Base-by-base conservation (phyloP, 2,113 vertebrate genomes). In the Ondatra zibethicus region DNA sequence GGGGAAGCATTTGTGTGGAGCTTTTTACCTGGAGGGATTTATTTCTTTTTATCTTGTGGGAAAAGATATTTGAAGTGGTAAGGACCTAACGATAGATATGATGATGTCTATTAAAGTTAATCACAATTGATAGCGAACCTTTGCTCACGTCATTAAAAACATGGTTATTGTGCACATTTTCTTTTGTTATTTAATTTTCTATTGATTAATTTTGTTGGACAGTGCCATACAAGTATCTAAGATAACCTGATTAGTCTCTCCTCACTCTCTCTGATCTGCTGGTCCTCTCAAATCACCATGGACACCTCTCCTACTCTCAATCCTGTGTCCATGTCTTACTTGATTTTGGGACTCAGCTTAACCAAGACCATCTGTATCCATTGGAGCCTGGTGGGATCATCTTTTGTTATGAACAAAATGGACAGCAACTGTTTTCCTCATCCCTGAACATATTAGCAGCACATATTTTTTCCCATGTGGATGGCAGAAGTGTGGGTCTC, bases 41-140 rank as follows among this genome's bases (percentile, higher is more conserved):
- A 52, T 91, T 91, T 42, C 10, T 89, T 17, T n/a, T 93, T 77
- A 76, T 58, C 92, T 80, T 88, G 63, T 45, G 92, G 50, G 68
- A 75, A 25, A 86, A 25, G 3, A 1, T 39, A 50, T 80, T 63
- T 93, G 45, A 85, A 39, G 42, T 29, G 95, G 88, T 81, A 92
- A 75, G 1, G 13, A 50, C 16, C 6, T 23, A 76, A 0, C 68
- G 81, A 61, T 10, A 73, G 14, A 81, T 81, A 33, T 66, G 9
- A 39, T 25, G 6, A 29, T 7, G 55, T 61, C n/a, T 70, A 16
- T 50, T 50, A n/a, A 11, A 76, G 76, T 16, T 29, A 65, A 47
- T 72, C 39, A 29, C 7, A 66, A 65, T 73, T 33, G n/a, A 72
- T 1, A 75, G 12, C 11, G 78, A 85, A 36, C 3, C 72, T 47